Percentiles rank a stretch among this genome's conserved stretches.
Evolutionary conservation across 1,140 invertebrate species (phyloP).

Genomic region (Bradynema listronoti): DNA sequence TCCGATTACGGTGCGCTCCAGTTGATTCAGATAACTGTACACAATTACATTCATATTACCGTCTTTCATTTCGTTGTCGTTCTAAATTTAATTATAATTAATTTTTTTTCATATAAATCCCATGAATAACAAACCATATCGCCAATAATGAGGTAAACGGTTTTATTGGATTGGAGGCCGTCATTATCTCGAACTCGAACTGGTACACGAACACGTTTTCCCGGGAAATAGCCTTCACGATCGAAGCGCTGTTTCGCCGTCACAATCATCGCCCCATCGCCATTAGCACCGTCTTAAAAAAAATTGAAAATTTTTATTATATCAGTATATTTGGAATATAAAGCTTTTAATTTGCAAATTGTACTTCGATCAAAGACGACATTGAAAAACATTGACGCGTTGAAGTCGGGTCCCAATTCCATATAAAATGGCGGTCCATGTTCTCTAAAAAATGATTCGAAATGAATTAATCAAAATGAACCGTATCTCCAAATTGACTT

Average conservation of each 20-base stretch:
- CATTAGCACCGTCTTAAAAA: slow-evolving; percentile 36
- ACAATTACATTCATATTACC: slow-evolving; percentile 49
- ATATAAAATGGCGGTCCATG: slow-evolving; percentile 54
- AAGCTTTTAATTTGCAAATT: background rate
- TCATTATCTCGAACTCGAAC: slow-evolving; percentile 42
- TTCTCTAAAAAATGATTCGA: slow-evolving; percentile 39
- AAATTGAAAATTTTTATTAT: slow-evolving; percentile 16
- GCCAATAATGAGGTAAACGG: slow-evolving; percentile 52
- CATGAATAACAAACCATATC: slow-evolving; percentile 52
- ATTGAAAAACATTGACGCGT: slow-evolving; percentile 37
- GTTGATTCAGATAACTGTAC: slow-evolving; percentile 51
- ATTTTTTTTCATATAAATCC: no score
- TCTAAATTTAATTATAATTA: no score
- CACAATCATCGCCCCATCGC: slow-evolving; percentile 50
- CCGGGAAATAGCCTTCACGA: slow-evolving; percentile 45
- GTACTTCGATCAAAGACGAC: slow-evolving; percentile 41
- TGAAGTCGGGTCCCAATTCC: slow-evolving; percentile 38
- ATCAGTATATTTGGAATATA: background rate
- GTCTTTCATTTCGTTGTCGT: slow-evolving; percentile 56
- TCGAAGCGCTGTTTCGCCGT: slow-evolving; percentile 46
- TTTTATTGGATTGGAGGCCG: slow-evolving; percentile 33
- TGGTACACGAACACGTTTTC: slow-evolving; percentile 49
- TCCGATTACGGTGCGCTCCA: slow-evolving; percentile 49
- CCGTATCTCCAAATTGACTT: no score
- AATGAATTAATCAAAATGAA: no score